Evolutionary conservation across 2,888 invertebrate species (phyloP), one percentile per base, ranked within the genome.

Genomic region (Parapristionchus giblindavisi): DNA sequence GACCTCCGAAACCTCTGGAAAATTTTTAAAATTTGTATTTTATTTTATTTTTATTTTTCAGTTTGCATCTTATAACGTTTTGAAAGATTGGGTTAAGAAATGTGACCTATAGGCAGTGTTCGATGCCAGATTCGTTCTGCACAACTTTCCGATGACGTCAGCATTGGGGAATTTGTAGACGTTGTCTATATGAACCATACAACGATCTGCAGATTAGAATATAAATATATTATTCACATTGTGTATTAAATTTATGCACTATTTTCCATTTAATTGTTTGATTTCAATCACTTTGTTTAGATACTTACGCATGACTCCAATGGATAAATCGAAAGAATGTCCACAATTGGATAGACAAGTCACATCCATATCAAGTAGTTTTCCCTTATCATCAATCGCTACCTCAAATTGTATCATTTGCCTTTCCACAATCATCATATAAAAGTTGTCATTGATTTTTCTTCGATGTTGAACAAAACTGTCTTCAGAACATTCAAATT

Each of bases 71-170:
- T 3, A 27, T 60, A 14, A n/a, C 34, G 11, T 36, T n/a, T n/a
- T 54, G 56, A 14, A n/a, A 24, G 14, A 6, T 8, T 27, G n/a
- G n/a, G 27, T 11, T 8, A 29, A 27, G 94, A 88, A 95, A 95
- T 0, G 95, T 95, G 95, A 95, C 84, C 96, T 91, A 86, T 96
- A 96, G 0, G 96, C 96, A 0, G 96, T 96, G 88, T 95, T 95
- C 0, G 95, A 94, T 0, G 95, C 92, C 68, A 94, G 89, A 90
- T 97, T 95, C 0, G 96, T 97, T 89, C 92, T 93, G 87, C 96
- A 96, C 17, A 89, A 71, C 51, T 78, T 77, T 3, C 92, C 90
- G 85, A 92, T 92, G 0, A 93, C 93, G 79, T 92, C 91, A 0
- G 92, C 91, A 81, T 93, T 92, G 0, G 93, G 93, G 78, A 95